These are phyloP conservation scores for Gadopsis marmoratus DNA, from an alignment of 2,797 vertebrate genomes.

Conservation along the genomic window DNA sequence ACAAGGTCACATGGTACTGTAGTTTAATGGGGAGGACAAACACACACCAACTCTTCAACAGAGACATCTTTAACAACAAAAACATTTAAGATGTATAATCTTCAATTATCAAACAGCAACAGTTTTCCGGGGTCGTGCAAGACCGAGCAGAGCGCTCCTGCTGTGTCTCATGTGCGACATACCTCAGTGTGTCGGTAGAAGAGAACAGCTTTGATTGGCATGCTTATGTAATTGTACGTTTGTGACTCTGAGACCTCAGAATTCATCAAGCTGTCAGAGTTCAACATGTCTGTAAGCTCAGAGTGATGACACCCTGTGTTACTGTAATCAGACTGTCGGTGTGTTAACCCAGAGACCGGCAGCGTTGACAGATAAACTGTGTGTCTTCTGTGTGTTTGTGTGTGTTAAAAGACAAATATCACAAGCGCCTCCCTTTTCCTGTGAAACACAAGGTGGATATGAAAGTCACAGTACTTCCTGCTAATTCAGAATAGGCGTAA, in stretches of 20 bases:
- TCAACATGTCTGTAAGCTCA: slow-evolving; percentile 20
- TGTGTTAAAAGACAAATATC: too few species aligned
- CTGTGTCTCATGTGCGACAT: not conserved
- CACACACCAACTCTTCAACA: not conserved
- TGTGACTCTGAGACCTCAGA: slow-evolving; percentile 24
- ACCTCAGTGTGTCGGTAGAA: slow-evolving; percentile 1
- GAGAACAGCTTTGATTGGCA: slow-evolving; percentile 31
- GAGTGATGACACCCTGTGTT: slow-evolving; percentile 26
- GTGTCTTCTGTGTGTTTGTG: not conserved
- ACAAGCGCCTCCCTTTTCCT: too few species aligned
- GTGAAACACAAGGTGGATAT: too few species aligned
- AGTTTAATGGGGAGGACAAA: not conserved
- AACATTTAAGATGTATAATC: not conserved
- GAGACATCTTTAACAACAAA: not conserved
- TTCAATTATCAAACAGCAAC: not conserved
- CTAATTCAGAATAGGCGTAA: too few species aligned
- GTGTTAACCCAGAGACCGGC: not conserved
- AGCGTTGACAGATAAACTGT: not conserved
- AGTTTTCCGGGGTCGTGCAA: slow-evolving; percentile 6
- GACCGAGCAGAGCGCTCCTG: not conserved
- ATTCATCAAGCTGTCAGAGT: slow-evolving; percentile 56
- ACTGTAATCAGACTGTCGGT: slow-evolving; percentile 28
- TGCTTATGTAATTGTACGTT: slow-evolving; percentile 44
- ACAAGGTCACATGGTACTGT: not conserved
- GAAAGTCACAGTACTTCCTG: too few species aligned